phyloP scores from a whole-genome alignment of 2,888 invertebrate genomes.

The Elysia crispata region DNA sequence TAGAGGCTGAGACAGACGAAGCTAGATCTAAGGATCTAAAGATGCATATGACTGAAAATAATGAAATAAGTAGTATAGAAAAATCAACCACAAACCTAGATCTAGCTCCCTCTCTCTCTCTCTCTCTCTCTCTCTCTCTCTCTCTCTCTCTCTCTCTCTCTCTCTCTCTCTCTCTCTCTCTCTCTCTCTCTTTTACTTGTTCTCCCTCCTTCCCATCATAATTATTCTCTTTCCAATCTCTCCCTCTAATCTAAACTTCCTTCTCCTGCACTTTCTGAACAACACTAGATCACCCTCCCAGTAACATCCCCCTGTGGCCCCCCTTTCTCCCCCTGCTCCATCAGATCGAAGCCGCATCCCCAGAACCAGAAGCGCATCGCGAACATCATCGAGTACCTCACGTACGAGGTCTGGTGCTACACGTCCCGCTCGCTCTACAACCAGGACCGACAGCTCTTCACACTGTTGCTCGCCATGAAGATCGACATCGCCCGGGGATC shows the following conservation, averaged over 20 bases:
- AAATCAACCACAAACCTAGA: no score
- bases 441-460: slow-evolving; percentile 77
- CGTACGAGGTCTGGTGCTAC: slow-evolving; percentile 76
- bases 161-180: no score
- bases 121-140: no score
- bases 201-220: no score
- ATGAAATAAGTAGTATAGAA: no score
- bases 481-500: slow-evolving; percentile 75
- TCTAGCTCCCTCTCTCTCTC: no score
- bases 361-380: slow-evolving; percentile 76
- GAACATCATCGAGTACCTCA: slow-evolving; percentile 78
- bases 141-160: no score
- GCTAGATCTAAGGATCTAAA: no score
- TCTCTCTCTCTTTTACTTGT: no score
- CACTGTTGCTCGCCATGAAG: slow-evolving; percentile 77
- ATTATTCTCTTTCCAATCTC: background rate
- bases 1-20: no score
- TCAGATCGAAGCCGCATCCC: slow-evolving; percentile 74
- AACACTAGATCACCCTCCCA: no score
- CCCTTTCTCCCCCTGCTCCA: background rate
- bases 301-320: background rate
- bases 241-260: background rate
- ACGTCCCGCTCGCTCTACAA: slow-evolving; percentile 77
- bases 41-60: no score
- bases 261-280: background rate